These are phyloP conservation scores for Cryptotis parvus DNA, from an alignment of 2,113 vertebrate genomes.

Conservation along the genomic window DNA sequence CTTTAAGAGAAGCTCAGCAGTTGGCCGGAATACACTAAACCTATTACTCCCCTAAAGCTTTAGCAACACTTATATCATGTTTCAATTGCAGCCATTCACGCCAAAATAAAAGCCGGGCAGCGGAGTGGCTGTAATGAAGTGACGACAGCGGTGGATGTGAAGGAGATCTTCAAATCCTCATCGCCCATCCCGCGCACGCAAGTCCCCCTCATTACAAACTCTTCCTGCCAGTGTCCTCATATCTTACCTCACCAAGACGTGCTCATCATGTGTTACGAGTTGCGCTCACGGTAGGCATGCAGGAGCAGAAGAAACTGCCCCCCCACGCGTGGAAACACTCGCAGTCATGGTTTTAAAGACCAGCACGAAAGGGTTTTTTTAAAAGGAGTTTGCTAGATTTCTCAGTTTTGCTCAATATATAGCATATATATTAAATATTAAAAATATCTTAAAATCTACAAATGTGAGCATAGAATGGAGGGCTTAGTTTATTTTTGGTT, in stretches of 20 bases:
- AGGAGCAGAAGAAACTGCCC: neutral
- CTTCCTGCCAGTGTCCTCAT: constrained; percentile 91
- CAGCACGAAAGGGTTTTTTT: neutral
- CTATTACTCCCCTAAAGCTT: constrained; percentile 30
- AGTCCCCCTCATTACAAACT: constrained; percentile 90
- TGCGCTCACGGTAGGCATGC: constrained; percentile 87
- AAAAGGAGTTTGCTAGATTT: too few species aligned
- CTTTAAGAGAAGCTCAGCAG: constrained; percentile 22
- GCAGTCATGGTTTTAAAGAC: neutral
- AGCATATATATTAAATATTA: neutral
- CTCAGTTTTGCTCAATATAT: too few species aligned
- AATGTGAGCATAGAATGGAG: too few species aligned
- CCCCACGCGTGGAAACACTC: neutral
- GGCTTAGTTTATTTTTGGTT: too few species aligned
- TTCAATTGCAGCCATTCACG: constrained; percentile 88
- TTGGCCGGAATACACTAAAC: neutral
- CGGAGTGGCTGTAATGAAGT: constrained; percentile 90
- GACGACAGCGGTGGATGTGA: constrained; percentile 90
- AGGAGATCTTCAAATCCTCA: constrained; percentile 89
- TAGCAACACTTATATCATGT: neutral
- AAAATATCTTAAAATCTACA: too few species aligned
- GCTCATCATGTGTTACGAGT: constrained; percentile 92
- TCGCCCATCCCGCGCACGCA: constrained; percentile 87
- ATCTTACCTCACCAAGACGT: constrained; percentile 90
- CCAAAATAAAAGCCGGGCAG: constrained; percentile 89